Conservation (phyloP, 2,888 invertebrate genomes). For the Brachyptera putata region DNA sequence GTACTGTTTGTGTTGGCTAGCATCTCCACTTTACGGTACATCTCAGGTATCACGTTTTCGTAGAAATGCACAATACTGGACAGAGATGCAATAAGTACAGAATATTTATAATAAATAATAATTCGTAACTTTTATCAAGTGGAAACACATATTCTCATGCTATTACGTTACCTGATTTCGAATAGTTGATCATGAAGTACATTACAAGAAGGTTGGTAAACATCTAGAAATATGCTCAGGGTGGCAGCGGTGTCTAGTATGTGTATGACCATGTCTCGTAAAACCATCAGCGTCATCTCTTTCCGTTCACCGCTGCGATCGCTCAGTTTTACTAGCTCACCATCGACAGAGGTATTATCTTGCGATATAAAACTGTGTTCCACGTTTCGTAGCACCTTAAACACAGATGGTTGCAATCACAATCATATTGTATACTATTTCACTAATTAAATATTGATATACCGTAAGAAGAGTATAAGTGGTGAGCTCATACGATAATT, state of each 20-base stretch:
- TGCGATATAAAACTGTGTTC: slow-evolving; percentile 38
- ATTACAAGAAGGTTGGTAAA: slow-evolving; percentile 55
- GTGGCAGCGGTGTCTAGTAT: slow-evolving; percentile 67
- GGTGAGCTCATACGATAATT: too few species aligned
- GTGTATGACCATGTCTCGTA: slow-evolving; percentile 65
- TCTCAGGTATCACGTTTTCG: slow-evolving; percentile 64
- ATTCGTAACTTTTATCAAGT: too few species aligned
- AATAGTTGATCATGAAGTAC: slow-evolving; percentile 57
- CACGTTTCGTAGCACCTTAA: slow-evolving; percentile 44
- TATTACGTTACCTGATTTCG: slow-evolving; percentile 44
- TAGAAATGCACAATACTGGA: slow-evolving; percentile 72
- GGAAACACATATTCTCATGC: too few species aligned
- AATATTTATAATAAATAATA: too few species aligned
- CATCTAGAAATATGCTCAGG: slow-evolving; percentile 62
- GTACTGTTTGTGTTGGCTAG: slow-evolving; percentile 31
- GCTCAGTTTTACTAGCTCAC: slow-evolving; percentile 38
- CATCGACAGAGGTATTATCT: slow-evolving; percentile 34
- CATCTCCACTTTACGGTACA: slow-evolving; percentile 59
- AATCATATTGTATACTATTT: slow-evolving; percentile 16
- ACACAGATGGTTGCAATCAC: too few species aligned
- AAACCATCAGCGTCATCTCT: slow-evolving; percentile 46
- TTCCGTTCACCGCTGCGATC: slow-evolving; percentile 32
- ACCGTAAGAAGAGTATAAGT: too few species aligned
- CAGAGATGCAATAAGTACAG: slow-evolving; percentile 34
- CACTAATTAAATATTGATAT: not conserved